Evolutionary conservation across 2,888 invertebrate genomes (phyloP).

Genomic region (Trissolcus brochymenae): DNA sequence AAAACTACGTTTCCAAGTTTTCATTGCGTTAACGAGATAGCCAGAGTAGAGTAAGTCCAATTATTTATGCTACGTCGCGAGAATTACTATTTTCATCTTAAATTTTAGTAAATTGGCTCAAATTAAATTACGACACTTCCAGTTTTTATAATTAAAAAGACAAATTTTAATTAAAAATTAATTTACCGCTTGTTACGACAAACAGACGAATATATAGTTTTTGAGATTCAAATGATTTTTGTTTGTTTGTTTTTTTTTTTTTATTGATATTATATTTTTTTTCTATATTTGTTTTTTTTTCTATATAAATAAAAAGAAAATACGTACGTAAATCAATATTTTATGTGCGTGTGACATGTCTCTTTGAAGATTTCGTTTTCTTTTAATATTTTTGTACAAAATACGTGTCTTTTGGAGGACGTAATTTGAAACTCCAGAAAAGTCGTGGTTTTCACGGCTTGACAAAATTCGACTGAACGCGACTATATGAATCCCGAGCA

Average conservation of each 20-base stretch:
- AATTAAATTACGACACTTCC: not conserved
- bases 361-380: too few relatives aligned
- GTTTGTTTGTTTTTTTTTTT: too few relatives aligned
- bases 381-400: constrained; percentile 1
- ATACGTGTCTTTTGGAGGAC: constrained; percentile 29
- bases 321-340: too few relatives aligned
- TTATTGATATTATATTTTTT: too few relatives aligned
- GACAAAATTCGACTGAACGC: constrained; percentile 37
- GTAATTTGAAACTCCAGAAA: constrained; percentile 26
- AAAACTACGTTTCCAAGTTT: constrained; percentile 37
- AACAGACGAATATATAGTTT: too few relatives aligned
- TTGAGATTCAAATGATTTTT: too few relatives aligned
- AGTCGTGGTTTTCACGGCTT: constrained; percentile 18
- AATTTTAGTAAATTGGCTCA: not conserved
- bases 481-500: constrained; percentile 28
- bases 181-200: too few relatives aligned
- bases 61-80: constrained; percentile 7
- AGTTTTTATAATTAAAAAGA: too few relatives aligned
- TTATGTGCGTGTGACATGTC: too few relatives aligned
- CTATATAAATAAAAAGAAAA: too few relatives aligned
- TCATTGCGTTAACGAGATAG: constrained; percentile 34
- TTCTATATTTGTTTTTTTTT: too few relatives aligned
- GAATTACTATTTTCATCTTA: not conserved
- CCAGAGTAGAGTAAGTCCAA: constrained; percentile 9
- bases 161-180: too few relatives aligned